Evolutionary conservation across 1,140 invertebrate genomes (phyloP).

Genomic region (Teleopsis dalmanni): DNA sequence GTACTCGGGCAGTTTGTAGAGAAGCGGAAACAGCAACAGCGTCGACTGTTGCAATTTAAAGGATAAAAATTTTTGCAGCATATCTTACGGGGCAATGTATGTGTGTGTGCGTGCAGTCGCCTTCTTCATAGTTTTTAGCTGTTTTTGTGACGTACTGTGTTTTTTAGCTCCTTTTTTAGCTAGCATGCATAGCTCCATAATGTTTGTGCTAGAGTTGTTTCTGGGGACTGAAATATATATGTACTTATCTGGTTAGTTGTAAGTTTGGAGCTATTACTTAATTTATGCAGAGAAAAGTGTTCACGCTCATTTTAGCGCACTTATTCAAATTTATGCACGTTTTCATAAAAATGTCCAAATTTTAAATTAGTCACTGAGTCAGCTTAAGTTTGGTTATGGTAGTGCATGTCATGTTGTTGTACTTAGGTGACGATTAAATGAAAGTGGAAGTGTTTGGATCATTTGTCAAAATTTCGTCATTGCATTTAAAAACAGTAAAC

Average conservation of each 20-base stretch:
- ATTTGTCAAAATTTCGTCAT: no score
- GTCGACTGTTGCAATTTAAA: no score
- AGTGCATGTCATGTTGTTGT: no score
- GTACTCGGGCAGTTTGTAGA: no score
- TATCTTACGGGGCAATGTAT: neutral
- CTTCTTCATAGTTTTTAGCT: neutral
- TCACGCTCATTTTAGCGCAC: constrained; percentile 10
- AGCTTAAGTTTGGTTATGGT: no score
- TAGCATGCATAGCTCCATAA: neutral
- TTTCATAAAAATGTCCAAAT: constrained; percentile 2
- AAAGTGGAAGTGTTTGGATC: no score
- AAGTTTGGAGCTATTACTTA: neutral
- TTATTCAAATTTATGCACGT: constrained; percentile 7
- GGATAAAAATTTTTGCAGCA: no score
- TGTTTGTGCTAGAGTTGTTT: neutral
- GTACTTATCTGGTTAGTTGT: neutral
- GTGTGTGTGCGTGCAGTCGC: neutral
- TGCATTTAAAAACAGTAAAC: no score
- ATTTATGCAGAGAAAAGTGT: constrained; percentile 8
- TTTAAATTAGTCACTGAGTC: no score
- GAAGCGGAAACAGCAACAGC: no score
- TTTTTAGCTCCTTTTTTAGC: neutral
- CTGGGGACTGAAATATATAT: neutral
- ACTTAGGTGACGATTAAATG: no score
- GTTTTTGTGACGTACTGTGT: neutral